A percentile compares a stretch with the other conserved stretches of the same genome.
phyloP scores from a whole-genome alignment of 30 jellyfish, hydroid and myxozoan species.

The Mastigias papua region DNA sequence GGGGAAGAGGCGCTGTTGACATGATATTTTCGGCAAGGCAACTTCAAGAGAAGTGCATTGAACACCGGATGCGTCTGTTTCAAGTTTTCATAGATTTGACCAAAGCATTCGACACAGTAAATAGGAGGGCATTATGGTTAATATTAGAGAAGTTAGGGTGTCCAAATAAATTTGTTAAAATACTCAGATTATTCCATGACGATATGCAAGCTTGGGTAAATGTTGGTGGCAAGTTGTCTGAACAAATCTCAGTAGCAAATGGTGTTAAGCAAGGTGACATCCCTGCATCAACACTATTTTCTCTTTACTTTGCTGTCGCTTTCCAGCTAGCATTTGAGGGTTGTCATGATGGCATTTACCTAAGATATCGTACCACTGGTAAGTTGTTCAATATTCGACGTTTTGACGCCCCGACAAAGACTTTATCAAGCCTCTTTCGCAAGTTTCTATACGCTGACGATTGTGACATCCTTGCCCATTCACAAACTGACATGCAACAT shows the following conservation, averaged over 20 bases:
- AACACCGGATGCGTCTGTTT: slow-evolving; percentile 4
- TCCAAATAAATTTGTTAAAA: slow-evolving; percentile 2
- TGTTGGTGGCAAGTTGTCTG: slow-evolving; percentile 1
- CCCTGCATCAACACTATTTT: slow-evolving; percentile 17
- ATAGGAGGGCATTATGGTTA: background rate
- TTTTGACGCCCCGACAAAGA: background rate
- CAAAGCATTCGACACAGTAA: background rate
- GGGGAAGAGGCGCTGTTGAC: slow-evolving; percentile 28
- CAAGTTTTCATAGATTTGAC: slow-evolving; percentile 7
- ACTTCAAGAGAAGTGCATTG: slow-evolving; percentile 36
- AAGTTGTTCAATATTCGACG: background rate
- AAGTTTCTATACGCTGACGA: background rate
- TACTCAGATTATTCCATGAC: background rate
- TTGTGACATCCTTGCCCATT: background rate
- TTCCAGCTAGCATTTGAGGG: background rate
- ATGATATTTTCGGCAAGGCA: slow-evolving; percentile 34
- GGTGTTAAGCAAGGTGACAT: slow-evolving; percentile 21
- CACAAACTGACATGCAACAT: background rate
- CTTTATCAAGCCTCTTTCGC: background rate
- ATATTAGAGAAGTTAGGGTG: background rate
- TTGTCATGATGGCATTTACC: background rate
- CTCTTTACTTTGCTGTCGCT: background rate
- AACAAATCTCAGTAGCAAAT: background rate
- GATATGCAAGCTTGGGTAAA: slow-evolving; percentile 4
- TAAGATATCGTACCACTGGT: background rate